phyloP scores from a whole-genome alignment of 2,113 vertebrate genomes.

The Falcunculus frontatus region DNA sequence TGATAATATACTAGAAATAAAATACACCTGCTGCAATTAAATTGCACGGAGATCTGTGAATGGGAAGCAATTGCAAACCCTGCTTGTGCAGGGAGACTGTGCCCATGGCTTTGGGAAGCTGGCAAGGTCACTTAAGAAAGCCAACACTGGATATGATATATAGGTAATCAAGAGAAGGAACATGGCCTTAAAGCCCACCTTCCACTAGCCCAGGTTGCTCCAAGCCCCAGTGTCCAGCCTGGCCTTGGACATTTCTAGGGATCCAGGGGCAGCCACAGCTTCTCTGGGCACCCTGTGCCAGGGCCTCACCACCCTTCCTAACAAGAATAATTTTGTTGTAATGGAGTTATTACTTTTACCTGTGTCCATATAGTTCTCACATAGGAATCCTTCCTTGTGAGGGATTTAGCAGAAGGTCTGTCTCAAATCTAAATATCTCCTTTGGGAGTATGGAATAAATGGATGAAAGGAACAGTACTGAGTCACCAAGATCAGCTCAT shows the following conservation, averaged over 20 bases:
- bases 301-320: background rate
- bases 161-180: background rate
- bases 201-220: background rate
- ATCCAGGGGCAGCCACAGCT: background rate
- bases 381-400: background rate
- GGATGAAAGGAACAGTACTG: background rate
- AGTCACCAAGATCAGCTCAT: background rate
- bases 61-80: background rate
- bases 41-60: background rate
- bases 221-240: background rate
- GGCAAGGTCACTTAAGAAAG: background rate
- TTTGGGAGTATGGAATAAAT: background rate
- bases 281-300: background rate
- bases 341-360: background rate
- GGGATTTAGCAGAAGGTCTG: background rate
- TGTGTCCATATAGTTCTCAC: background rate
- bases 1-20: background rate
- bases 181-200: background rate
- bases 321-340: too few relatives aligned
- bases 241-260: background rate
- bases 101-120: background rate
- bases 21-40: background rate
- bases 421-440: background rate
- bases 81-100: background rate
- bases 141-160: fast-evolving